These are phyloP conservation scores for Camponotus fellah DNA, from an alignment of 2,888 invertebrate genomes.

Conservation along the genomic window DNA sequence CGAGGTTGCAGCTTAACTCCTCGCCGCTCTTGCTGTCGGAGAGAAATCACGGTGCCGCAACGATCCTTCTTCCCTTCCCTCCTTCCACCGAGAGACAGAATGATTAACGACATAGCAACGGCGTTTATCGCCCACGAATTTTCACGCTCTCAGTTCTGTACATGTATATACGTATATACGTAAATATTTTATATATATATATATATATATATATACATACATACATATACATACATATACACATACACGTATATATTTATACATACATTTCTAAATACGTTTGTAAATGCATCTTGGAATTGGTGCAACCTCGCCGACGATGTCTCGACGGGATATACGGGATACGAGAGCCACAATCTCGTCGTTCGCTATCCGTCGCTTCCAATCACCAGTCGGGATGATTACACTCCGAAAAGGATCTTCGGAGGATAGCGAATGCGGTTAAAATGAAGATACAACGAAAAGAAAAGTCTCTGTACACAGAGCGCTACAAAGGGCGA, in stretches of 20 bases:
- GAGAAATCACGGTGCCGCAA: slow-evolving; percentile 69
- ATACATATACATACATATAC: slow-evolving; percentile 66
- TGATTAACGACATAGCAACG: slow-evolving; percentile 74
- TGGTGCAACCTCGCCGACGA: slow-evolving; percentile 72
- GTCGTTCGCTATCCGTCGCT: slow-evolving; percentile 39
- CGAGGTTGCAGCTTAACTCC: slow-evolving; percentile 62
- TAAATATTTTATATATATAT: slow-evolving; percentile 64
- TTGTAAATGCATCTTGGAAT: slow-evolving; percentile 80
- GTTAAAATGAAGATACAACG: slow-evolving; percentile 43
- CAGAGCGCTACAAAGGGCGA: slow-evolving; percentile 17
- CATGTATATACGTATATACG: slow-evolving; percentile 65
- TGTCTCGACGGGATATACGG: slow-evolving; percentile 42
- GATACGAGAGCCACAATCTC: slow-evolving; percentile 20
- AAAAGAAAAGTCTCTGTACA: slow-evolving; percentile 50
- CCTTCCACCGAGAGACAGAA: slow-evolving; percentile 69
- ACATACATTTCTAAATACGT: slow-evolving; percentile 62
- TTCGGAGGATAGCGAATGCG: background rate
- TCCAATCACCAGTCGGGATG: slow-evolving; percentile 40
- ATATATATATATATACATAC: slow-evolving; percentile 64
- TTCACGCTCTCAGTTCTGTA: slow-evolving; percentile 71
- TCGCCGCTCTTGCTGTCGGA: slow-evolving; percentile 59
- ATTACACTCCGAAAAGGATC: slow-evolving; percentile 44
- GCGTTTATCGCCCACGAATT: slow-evolving; percentile 75
- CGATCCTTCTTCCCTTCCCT: slow-evolving; percentile 72
- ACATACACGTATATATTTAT: slow-evolving; percentile 62